Base-by-base conservation (phyloP, 2,888 invertebrate genomes). In the Ophonus ardosiacus region DNA sequence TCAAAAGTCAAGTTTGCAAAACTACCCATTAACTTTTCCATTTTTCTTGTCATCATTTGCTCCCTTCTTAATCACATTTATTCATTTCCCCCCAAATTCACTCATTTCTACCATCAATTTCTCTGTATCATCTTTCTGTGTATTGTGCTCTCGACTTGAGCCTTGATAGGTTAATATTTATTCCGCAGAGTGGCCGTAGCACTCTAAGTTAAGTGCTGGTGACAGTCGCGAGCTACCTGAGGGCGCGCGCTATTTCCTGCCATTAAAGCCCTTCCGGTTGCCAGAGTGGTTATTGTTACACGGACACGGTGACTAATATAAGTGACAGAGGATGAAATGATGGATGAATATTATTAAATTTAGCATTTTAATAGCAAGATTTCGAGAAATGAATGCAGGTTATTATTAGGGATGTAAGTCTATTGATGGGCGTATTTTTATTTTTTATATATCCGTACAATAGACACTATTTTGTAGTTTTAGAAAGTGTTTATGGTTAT, bases 201-300 rank as follows among this genome's bases (percentile, higher is more conserved):
- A 76, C 57, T 76, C 56, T 8, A 6, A 21, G 76, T 10, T 51
- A 76, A 76, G 76, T 76, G 76, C 24, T 18, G 51, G 21, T 51
- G 76, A 76, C 76, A 76, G 43, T 76, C 17, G 76, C 13, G 4
- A 38, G 24, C 17, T 51, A 57, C 76, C 76, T 76, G 51, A 84
- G 57, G 56, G 57, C 57, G 84, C 87, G 87, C 86, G 87, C 86
- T 82, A 87, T 87, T 87, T 87, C 87, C 87, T 86, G 82, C 87
- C 87, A 87, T 87, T 87, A 87, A 81, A 86, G 86, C 63, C 78
- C 86, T 86, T 87, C 87, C 87, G 86, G 51, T 76, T 0, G 21
- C 0, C 24, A 31, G 24, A 18, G 68, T 68, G 17, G 31, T 15
- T 59, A 18, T 59, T 59, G 59, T 17, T 59, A 59, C 59, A 59